phyloP scores from a whole-genome alignment of 2,888 invertebrate species.

The Beris chalybata region DNA sequence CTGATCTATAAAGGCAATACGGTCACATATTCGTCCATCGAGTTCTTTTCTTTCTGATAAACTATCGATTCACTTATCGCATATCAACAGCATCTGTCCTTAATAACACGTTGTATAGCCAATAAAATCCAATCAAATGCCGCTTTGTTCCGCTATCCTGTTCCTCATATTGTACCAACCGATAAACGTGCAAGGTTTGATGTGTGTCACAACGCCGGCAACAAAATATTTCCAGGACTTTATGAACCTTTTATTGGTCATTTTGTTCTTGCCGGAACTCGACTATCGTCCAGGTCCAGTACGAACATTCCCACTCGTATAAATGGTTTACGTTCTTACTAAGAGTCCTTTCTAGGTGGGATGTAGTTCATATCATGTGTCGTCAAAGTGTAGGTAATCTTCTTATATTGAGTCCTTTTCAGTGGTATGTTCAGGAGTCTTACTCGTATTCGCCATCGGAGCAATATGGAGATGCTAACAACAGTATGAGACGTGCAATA shows the following conservation, averaged over 20 bases:
- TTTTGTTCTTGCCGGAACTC: constrained; percentile 20
- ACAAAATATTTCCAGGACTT: constrained; percentile 36
- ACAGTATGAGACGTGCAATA: constrained; percentile 35
- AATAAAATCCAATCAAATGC: constrained; percentile 29
- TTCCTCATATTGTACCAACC: not conserved
- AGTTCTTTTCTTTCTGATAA: not conserved
- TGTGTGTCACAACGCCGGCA: constrained; percentile 34
- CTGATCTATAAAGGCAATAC: not conserved
- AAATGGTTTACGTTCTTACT: not conserved
- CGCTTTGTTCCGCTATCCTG: constrained; percentile 8
- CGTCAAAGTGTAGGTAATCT: constrained; percentile 2
- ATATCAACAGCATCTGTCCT: constrained; percentile 25
- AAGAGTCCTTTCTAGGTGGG: constrained; percentile 13
- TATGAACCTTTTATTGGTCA: constrained; percentile 38
- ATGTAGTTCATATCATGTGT: constrained; percentile 11
- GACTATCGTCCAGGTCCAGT: constrained; percentile 16
- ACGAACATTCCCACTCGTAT: constrained; percentile 20
- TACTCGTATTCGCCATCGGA: constrained; percentile 12
- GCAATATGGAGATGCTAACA: constrained; percentile 15
- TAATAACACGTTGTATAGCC: constrained; percentile 23
- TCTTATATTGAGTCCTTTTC: constrained; percentile 25
- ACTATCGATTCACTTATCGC: constrained; percentile 19
- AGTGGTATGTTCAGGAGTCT: not conserved
- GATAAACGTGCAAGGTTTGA: constrained; percentile 34
- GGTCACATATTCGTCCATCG: not conserved